Base-by-base conservation (phyloP, 2,797 vertebrate species). In the Ciconia nigra region DNA sequence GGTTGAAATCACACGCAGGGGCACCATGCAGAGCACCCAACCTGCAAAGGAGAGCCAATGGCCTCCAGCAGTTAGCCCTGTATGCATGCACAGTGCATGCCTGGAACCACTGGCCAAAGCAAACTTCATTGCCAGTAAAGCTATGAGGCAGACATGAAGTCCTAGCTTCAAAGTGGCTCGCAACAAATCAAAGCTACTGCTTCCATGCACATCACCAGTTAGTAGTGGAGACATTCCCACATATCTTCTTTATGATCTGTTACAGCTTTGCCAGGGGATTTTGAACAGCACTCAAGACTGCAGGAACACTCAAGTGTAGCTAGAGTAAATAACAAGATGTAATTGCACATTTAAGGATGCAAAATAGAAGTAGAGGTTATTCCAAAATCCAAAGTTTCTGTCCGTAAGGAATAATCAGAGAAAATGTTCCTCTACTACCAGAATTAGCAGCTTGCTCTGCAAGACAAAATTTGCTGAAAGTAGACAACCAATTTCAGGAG, bases 51-150 rank as follows among this genome's bases (percentile, higher is more conserved):
- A 72, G 18, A 86, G 24, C 19, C 25, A n/a, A 6, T 8, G 9
- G 29, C 13, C 21, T 63, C 41, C 54, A 47, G 47, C 57, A 87
- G 31, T 44, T 49, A 33, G 7, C 24, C 14, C 52, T 37, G 5
- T 10, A 21, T 1, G 0, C 14, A 8, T 17, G n/a, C 29, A 42
- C 5, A 57, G 46, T 7, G 22, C 25, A 14, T 2, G 0, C 6
- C 10, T 71, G 65, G 18, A 15, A 35, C 22, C 35, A 21, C 25
- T 21, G 35, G 18, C 22, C 79, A 37, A 73, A 49, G 29, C 4
- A 12, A 69, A 35, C 16, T 20, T 28, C 18, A 42, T 24, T 80
- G 31, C 39, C 33, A 11, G 25, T 14, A 86, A 39, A 77, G 33
- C 26, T 46, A 3, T n/a, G 39, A 63, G 49, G n/a, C 17, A 25